Evolutionary conservation across 2,888 invertebrate species (phyloP).

Genomic region (Rhingia rostrata): DNA sequence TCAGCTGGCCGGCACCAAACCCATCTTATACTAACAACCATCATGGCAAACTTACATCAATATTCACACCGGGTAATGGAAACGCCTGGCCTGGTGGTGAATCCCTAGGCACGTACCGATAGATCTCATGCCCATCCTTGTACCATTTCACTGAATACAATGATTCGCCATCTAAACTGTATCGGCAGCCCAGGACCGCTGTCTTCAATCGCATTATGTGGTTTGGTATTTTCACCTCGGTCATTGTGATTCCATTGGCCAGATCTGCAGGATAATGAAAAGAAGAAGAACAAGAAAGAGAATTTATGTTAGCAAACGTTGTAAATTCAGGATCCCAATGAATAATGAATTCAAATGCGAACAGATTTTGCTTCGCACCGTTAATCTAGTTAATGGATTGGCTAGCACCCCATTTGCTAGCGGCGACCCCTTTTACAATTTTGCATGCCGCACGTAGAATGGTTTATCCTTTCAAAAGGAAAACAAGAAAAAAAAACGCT

Average conservation of each 20-base stretch:
- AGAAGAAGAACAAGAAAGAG: slow-evolving; percentile 39
- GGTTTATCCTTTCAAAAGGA: slow-evolving; percentile 6
- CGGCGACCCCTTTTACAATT: not conserved
- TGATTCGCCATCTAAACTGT: slow-evolving; percentile 91
- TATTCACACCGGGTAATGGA: slow-evolving; percentile 90
- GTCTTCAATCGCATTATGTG: slow-evolving; percentile 91
- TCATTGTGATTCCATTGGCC: slow-evolving; percentile 87
- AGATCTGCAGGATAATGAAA: slow-evolving; percentile 81
- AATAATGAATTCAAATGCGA: slow-evolving; percentile 70
- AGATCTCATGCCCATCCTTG: slow-evolving; percentile 95
- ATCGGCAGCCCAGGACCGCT: slow-evolving; percentile 91
- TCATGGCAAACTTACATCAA: slow-evolving; percentile 88
- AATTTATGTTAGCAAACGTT: slow-evolving; percentile 54
- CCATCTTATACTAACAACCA: slow-evolving; percentile 32
- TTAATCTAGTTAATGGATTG: slow-evolving; percentile 69
- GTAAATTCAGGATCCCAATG: slow-evolving; percentile 49
- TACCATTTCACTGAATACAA: slow-evolving; percentile 96
- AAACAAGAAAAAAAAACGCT: not conserved
- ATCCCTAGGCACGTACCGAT: slow-evolving; percentile 92
- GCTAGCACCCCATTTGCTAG: slow-evolving; percentile 16
- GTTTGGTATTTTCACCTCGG: slow-evolving; percentile 91
- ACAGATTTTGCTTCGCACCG: slow-evolving; percentile 58
- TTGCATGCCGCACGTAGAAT: not conserved
- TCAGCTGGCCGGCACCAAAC: not conserved
- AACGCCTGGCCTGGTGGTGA: slow-evolving; percentile 91